Conservation (phyloP, 2,113 vertebrate genomes). For the Microtus pennsylvanicus region DNA sequence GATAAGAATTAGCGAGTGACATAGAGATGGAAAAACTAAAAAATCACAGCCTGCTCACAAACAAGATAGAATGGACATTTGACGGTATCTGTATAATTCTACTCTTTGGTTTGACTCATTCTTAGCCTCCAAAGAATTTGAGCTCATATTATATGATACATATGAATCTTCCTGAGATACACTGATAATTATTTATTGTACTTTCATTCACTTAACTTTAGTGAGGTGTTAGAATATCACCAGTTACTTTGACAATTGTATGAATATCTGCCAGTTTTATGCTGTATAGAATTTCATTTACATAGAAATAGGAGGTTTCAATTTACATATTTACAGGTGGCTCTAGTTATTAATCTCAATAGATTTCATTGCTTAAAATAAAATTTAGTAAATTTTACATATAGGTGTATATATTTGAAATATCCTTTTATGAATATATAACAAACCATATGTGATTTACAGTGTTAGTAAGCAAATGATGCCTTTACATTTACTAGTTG, state of each 20-base stretch:
- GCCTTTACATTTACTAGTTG: background rate
- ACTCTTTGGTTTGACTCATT: background rate
- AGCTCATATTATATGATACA: background rate
- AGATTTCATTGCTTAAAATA: background rate
- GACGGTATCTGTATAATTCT: background rate
- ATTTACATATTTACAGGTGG: background rate
- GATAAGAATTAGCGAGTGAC: conserved; percentile 39
- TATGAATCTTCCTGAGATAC: background rate
- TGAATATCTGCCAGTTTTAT: background rate
- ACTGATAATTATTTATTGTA: conserved; percentile 35
- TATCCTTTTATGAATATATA: background rate
- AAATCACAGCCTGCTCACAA: conserved; percentile 12
- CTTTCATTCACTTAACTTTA: conserved; percentile 46
- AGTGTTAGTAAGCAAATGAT: background rate
- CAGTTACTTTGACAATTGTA: background rate
- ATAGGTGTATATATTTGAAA: background rate
- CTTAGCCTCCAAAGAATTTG: background rate
- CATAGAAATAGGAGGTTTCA: background rate
- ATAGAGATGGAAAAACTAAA: conserved; percentile 17
- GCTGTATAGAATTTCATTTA: background rate
- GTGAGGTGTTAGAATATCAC: background rate
- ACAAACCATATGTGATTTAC: background rate
- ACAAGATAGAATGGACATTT: background rate
- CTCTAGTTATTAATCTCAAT: background rate
- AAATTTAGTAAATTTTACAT: background rate